Evolutionary conservation across 1,140 invertebrate species (phyloP).

Genomic region (Ceratosolen fusciceps): DNA sequence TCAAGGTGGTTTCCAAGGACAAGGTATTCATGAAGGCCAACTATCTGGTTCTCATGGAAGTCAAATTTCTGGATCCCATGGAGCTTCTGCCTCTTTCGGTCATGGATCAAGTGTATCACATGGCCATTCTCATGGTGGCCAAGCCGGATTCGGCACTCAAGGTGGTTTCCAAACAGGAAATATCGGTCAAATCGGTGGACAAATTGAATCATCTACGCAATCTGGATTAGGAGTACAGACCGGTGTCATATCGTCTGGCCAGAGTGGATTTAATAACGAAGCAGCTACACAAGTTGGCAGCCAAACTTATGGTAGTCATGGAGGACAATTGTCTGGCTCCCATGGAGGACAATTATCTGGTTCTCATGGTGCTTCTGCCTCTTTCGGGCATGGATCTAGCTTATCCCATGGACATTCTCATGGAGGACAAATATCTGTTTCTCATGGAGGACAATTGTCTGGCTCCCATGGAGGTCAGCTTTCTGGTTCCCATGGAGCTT

Average conservation of each 20-base stretch:
- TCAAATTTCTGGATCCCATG: too few relatives aligned
- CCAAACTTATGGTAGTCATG: background rate
- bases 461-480: background rate
- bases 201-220: background rate
- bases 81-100: background rate
- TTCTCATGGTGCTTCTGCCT: background rate
- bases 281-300: background rate
- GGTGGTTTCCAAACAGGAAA: background rate
- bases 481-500: background rate
- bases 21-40: background rate
- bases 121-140: constrained; percentile 5
- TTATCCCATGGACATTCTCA: background rate
- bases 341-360: background rate
- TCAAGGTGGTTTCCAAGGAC: background rate
- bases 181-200: background rate
- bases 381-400: background rate
- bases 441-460: background rate
- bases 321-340: too few relatives aligned
- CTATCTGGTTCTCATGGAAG: too few relatives aligned
- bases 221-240: background rate
- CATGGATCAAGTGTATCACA: background rate
- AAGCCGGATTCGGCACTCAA: background rate
- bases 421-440: background rate
- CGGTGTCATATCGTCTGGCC: background rate
- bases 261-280: constrained; percentile 21